Conservation (phyloP, 2,113 vertebrate genomes). For the Bothrops jararaca region DNA sequence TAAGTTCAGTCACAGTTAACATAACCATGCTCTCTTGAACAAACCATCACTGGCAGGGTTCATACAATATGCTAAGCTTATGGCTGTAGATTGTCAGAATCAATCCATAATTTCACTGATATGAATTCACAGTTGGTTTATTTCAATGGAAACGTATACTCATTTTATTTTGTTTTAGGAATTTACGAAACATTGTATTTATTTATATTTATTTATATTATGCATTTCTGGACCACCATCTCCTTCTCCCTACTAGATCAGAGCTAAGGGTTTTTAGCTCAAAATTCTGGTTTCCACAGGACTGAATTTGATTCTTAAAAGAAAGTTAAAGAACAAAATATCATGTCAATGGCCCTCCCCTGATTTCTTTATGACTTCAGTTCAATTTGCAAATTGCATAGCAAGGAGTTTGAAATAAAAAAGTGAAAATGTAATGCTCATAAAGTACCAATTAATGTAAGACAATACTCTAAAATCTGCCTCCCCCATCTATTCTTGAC, state of each 20-base stretch:
- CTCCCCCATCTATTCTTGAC: not conserved
- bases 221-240: not conserved
- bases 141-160: not conserved
- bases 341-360: not conserved
- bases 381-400: not conserved
- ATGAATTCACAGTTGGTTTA: not conserved
- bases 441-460: not conserved
- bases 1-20: not conserved
- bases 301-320: not conserved
- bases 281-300: not conserved
- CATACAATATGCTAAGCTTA: not conserved
- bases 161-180: not conserved
- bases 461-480: not conserved
- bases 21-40: not conserved
- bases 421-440: not conserved
- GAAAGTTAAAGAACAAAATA: not conserved
- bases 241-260: not conserved
- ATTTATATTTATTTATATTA: not conserved
- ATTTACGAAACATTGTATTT: not conserved
- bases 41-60: not conserved
- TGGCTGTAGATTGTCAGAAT: not conserved
- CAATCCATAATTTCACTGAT: not conserved
- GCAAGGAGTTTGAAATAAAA: not conserved
- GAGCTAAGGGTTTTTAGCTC: not conserved
- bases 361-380: not conserved